These are phyloP conservation scores for Cryptus viduatorius DNA, from an alignment of 2,888 invertebrate species.

Conservation along the genomic window DNA sequence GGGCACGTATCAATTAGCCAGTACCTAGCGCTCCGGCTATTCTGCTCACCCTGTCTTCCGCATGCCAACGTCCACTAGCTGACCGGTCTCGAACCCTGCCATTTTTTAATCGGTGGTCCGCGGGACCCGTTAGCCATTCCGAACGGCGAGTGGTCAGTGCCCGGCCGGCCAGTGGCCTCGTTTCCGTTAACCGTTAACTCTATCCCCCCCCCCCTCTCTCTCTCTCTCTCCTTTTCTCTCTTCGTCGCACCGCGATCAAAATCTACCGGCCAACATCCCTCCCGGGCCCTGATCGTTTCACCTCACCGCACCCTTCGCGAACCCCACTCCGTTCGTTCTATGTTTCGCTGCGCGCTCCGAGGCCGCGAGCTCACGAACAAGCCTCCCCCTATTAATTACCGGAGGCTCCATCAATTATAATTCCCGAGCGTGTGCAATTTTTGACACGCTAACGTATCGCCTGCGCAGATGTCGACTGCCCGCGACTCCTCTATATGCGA, in stretches of 20 bases:
- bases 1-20: slow-evolving; percentile 84
- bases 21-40: slow-evolving; percentile 73
- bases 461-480: slow-evolving; percentile 82
- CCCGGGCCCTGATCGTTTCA: slow-evolving; percentile 19
- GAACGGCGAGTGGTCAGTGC: slow-evolving; percentile 5
- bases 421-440: slow-evolving; percentile 77
- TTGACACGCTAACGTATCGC: slow-evolving; percentile 84
- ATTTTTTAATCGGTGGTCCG: slow-evolving; percentile 66
- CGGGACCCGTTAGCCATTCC: slow-evolving; percentile 17
- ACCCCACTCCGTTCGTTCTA: slow-evolving; percentile 43
- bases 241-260: slow-evolving; percentile 24
- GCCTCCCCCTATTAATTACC: slow-evolving; percentile 82
- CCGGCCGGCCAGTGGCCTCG: slow-evolving; percentile 27
- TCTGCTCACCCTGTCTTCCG: slow-evolving; percentile 57
- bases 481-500: slow-evolving; percentile 43
- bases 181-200: slow-evolving; percentile 27
- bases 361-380: slow-evolving; percentile 60
- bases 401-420: slow-evolving; percentile 83
- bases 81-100: slow-evolving; percentile 37
- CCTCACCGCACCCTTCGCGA: slow-evolving; percentile 34
- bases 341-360: slow-evolving; percentile 40
- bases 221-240: neutral
- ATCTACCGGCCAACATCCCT: slow-evolving; percentile 16
- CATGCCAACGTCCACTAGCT: slow-evolving; percentile 2
- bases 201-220: neutral